A percentile compares a stretch with the other conserved stretches of the same genome.
phyloP scores from a whole-genome alignment of 2,888 invertebrate species.

The Brachyopa scutellaris region DNA sequence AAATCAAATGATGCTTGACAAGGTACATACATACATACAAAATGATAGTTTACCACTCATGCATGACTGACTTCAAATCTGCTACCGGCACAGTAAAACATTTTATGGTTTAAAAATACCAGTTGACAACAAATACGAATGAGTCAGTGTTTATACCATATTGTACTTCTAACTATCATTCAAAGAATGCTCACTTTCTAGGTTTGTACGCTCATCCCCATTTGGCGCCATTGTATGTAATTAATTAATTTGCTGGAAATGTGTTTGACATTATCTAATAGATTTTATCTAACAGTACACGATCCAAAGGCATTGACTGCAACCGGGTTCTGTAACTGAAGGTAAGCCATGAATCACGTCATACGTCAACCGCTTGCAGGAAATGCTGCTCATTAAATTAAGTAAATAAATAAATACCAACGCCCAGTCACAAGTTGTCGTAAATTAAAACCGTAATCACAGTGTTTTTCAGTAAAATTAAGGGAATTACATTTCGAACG shows the following conservation, averaged over 20 bases:
- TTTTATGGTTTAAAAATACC: no score
- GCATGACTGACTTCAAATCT: neutral
- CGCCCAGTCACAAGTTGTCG: neutral
- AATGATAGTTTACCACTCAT: neutral
- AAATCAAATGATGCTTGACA: neutral
- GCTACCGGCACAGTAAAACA: no score
- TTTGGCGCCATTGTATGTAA: constrained; percentile 4
- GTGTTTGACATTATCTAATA: constrained; percentile 37
- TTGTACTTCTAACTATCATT: no score
- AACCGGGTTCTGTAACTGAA: constrained; percentile 10
- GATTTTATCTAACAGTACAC: constrained; percentile 14
- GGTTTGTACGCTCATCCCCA: neutral
- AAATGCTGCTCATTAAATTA: constrained; percentile 14
- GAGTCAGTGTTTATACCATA: neutral
- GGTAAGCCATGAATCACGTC: constrained; percentile 15
- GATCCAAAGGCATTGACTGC: neutral
- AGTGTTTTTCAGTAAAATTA: neutral
- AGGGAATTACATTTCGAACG: no score
- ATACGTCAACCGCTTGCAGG: neutral
- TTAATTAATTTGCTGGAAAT: constrained; percentile 36
- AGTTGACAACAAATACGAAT: neutral
- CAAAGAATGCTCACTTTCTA: constrained; percentile 17
- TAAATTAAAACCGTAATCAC: neutral
- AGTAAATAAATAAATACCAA: no score
- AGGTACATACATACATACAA: no score